Conservation (phyloP, 1,140 invertebrate genomes). For the Lysiphlebus fabarum region DNA sequence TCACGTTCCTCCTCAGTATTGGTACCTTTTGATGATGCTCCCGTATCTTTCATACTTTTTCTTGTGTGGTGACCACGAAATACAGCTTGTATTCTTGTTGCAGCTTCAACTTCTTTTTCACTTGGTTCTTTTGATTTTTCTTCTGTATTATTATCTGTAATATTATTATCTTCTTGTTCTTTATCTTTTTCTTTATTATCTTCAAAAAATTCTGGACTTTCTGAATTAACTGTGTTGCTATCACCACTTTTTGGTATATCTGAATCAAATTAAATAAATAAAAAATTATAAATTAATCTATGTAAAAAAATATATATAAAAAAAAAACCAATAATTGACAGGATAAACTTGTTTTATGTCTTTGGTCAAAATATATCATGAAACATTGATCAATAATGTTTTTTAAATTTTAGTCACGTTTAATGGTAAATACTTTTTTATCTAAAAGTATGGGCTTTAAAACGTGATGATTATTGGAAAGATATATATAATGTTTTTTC, state of each 20-base stretch:
- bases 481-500: too few species aligned
- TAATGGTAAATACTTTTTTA: too few species aligned
- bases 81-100: conserved; percentile 66
- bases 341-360: background rate
- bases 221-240: conserved; percentile 21
- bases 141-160: background rate
- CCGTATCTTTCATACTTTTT: conserved; percentile 58
- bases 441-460: too few species aligned
- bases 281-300: too few species aligned
- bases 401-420: too few species aligned
- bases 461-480: too few species aligned
- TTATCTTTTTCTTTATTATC: conserved; percentile 15
- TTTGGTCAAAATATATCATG: background rate
- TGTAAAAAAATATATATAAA: too few species aligned
- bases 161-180: conserved; percentile 30
- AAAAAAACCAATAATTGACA: conserved; percentile 5
- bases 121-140: conserved; percentile 36
- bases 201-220: conserved; percentile 8
- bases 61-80: conserved; percentile 63
- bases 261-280: conserved; percentile 25
- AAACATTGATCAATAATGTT: too few species aligned
- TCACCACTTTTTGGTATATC: conserved; percentile 36
- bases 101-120: conserved; percentile 63
- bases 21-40: conserved; percentile 43
- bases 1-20: conserved; percentile 53